These are phyloP conservation scores for Zonotrichia albicollis DNA, from an alignment of 2,797 vertebrate genomes.

Conservation along the genomic window DNA sequence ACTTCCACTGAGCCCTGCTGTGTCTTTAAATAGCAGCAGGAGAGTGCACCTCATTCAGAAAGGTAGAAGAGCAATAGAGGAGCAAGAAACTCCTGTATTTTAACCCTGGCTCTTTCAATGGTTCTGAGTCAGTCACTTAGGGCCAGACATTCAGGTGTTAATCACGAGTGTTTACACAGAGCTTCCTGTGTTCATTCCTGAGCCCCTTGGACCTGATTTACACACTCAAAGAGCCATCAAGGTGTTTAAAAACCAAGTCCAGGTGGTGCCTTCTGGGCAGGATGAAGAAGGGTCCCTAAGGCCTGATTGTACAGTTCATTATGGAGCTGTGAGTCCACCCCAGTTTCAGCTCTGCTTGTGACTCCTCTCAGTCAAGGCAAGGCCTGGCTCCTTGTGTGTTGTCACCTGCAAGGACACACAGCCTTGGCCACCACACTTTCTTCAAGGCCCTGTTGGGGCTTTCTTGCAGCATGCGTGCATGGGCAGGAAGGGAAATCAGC, in stretches of 20 bases:
- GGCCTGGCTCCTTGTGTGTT: neutral
- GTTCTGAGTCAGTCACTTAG: neutral
- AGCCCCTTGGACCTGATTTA: neutral
- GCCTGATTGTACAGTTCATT: neutral
- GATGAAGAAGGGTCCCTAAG: neutral
- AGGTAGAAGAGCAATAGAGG: neutral
- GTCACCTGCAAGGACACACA: neutral
- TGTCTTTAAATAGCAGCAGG: neutral
- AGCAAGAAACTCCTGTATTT: neutral
- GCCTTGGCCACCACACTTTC: fast-evolving
- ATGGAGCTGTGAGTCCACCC: neutral
- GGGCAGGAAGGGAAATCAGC: neutral
- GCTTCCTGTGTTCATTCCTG: neutral
- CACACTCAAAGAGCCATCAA: neutral
- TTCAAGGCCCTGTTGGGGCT: neutral
- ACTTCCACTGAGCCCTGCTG: neutral
- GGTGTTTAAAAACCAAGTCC: neutral
- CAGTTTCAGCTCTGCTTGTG: fast-evolving
- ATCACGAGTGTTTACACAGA: neutral
- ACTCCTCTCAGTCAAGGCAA: neutral
- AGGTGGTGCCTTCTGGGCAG: neutral
- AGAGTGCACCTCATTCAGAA: neutral
- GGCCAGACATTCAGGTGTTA: neutral
- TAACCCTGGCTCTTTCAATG: neutral
- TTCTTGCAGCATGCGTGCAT: neutral